These are phyloP conservation scores for Argyrosomus regius DNA, from an alignment of 2,797 vertebrate genomes.

Conservation along the genomic window DNA sequence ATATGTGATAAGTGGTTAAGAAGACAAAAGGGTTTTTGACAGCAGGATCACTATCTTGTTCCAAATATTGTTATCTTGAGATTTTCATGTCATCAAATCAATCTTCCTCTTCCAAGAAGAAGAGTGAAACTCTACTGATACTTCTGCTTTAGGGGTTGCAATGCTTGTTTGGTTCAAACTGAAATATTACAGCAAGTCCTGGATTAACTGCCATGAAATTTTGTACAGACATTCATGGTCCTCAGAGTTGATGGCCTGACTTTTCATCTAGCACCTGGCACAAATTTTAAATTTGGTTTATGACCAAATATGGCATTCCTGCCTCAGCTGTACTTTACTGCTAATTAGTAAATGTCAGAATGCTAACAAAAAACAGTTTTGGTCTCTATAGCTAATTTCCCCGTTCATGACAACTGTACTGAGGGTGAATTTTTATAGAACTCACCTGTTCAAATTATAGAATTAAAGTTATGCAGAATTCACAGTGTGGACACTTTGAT, in stretches of 20 bases:
- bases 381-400: no score
- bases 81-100: no score
- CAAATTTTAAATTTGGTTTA: slow-evolving; percentile 4
- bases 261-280: not conserved
- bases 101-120: no score
- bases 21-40: slow-evolving; percentile 4
- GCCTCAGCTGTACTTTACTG: not conserved
- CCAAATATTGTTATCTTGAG: not conserved
- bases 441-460: no score
- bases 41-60: not conserved
- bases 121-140: not conserved
- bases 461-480: no score
- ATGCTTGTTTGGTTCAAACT: not conserved
- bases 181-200: not conserved
- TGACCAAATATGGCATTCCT: not conserved
- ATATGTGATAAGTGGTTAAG: not conserved
- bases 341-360: no score
- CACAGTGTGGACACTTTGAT: no score
- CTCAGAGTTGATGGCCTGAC: not conserved
- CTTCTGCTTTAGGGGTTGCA: not conserved
- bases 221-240: not conserved
- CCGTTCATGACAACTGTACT: no score
- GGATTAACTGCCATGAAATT: not conserved
- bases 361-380: no score
- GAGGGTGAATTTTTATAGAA: no score